Base-by-base conservation (phyloP, 2,113 vertebrate genomes). In the Varanus komodoensis region DNA sequence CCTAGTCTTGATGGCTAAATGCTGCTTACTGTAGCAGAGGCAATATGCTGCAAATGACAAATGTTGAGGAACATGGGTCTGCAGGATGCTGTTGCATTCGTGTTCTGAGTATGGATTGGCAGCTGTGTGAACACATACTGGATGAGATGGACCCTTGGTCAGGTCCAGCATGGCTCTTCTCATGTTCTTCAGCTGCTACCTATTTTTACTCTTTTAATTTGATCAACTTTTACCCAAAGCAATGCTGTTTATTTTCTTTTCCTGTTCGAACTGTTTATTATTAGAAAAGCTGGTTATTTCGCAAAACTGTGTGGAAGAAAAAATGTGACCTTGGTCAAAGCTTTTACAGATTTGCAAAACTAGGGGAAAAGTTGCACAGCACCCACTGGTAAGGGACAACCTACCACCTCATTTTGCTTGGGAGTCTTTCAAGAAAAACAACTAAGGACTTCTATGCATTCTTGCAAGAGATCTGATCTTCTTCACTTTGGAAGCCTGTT, bases 171-270 rank as follows among this genome's bases (percentile, higher is more conserved):
- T 44, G 38, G 38, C 38, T 44, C 38, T 44, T 44, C 38, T 44
- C 38, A 44, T 44, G 38, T 44, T 44, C 38, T 44, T 44, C 3
- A 32, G 50, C 3, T 48, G 8, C 6, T 9, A 21, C 19, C n/a
- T 61, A 61, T 81, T 82, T 79, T 82, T 91, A 67, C 64, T 87
- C 92, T 86, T 87, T 68, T 71, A 17, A 75, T 84, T 91, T 95
- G 94, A 95, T 93, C 94, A 96, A 96, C 95, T 96, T 96, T 96
- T 94, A 95, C 95, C 95, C 91, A 88, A 96, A 89, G 86, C 91
- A 85, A 92, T 88, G 84, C 92, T 82, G 83, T 81, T 92, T 85
- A 57, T 44, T 82, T 89, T 8, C 79, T 85, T 79, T 90, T 89
- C 9, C 87, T 27, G 74, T 71, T 85, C 57, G 75, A 71, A 89